Percentiles rank a stretch among this genome's conserved stretches.
These are phyloP conservation scores for Eclectus roratus DNA, from an alignment of 2,113 vertebrate genomes.

Conservation along the genomic window DNA sequence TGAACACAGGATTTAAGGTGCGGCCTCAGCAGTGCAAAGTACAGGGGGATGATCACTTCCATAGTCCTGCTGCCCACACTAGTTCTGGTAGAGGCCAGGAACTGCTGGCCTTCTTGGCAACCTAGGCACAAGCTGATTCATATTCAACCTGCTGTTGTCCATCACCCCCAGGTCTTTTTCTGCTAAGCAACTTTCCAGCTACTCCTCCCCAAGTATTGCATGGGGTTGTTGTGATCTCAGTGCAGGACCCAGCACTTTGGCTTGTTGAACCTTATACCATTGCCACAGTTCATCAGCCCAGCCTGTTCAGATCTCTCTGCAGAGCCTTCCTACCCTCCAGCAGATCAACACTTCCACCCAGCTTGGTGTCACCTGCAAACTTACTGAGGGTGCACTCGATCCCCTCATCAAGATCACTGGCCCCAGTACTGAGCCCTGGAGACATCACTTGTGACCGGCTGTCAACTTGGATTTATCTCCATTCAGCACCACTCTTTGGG, in stretches of 20 bases:
- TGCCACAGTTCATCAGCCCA: not conserved
- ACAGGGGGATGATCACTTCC: not conserved
- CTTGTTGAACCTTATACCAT: not conserved
- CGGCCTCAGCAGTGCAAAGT: not conserved
- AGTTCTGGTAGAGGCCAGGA: not conserved
- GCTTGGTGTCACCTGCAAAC: not conserved
- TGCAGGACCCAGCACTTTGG: not conserved
- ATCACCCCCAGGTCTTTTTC: not conserved
- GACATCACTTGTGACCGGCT: rapidly evolving
- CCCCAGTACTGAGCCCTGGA: not conserved
- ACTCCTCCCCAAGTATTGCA: no score
- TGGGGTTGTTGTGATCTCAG: not conserved
- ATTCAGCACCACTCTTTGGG: not conserved
- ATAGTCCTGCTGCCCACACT: not conserved
- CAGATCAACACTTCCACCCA: not conserved
- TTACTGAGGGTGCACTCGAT: not conserved
- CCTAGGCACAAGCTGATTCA: not conserved
- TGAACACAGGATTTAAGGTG: not conserved
- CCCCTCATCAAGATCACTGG: no score
- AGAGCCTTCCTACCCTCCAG: not conserved
- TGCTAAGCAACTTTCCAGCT: not conserved
- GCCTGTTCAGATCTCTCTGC: not conserved
- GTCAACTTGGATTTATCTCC: not conserved
- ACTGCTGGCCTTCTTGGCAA: not conserved
- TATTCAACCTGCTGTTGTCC: not conserved